Evolutionary conservation across 2,888 invertebrate genomes (phyloP), one percentile per base, ranked within the genome.

Genomic region (Himalopsyche kuldschensis): DNA sequence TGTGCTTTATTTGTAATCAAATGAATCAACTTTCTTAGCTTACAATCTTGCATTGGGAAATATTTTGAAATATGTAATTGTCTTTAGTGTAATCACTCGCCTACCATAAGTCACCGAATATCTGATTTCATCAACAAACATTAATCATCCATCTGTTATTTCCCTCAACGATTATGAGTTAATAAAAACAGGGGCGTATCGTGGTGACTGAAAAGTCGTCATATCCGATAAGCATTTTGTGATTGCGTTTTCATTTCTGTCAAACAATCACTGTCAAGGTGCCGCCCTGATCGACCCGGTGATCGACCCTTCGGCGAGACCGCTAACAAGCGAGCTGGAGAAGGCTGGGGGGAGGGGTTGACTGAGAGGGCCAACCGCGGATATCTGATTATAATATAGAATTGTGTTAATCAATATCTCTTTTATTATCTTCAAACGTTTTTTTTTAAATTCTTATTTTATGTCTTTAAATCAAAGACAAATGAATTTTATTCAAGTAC

Each of bases 241-340:
- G 78, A 81, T 76, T 84, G 81, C 84, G 77, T 81, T 84, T 84
- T 84, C 84, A 84, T 84, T 84, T 79, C 78, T 77, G 84, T 84
- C 84, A 84, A 79, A 84, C 84, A 84, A 84, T 84, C 84, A 81
- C 75, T 77, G 84, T 84, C 84, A 84, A 84, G 81, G 81, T 81
- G 47, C 83, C 35, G 46, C 41, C 78, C 76, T 78, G 83, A 80
- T 78, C 78, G 55, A 76, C 77, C 41, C 81, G 31, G 76, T 15
- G 27, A 35, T 46, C 55, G 55, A 15, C 63, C 80, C 80, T 75
- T 30, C 55, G 10, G 17, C 17, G 41, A 35, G 30, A 31, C 24
- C 1, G 31, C 63, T 27, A n/a, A 15, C 69, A 27, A 69, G 11
- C 24, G 55, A 6, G 15, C 41, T 41, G 41, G 15, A 15, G 4